Percentiles rank a stretch among this genome's conserved stretches.
phyloP scores from a whole-genome alignment of 2,113 vertebrate genomes.

The Zeus faber region DNA sequence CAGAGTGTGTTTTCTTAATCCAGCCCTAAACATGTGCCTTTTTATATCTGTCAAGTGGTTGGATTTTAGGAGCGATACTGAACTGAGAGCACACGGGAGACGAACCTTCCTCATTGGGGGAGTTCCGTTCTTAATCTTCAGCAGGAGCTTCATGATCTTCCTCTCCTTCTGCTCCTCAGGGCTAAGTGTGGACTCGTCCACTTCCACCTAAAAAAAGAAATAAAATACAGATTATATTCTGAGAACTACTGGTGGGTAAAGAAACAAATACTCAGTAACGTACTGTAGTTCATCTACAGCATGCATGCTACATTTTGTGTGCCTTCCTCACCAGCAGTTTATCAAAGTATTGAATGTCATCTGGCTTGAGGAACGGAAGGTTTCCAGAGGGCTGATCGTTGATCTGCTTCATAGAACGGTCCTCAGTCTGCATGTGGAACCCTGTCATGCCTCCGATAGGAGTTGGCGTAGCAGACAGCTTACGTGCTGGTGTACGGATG shows the following conservation, averaged over 20 bases:
- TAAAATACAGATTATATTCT: too few relatives aligned
- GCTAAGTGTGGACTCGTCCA: constrained; percentile 96
- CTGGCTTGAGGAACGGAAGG: constrained; percentile 96
- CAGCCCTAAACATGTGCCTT: too few relatives aligned
- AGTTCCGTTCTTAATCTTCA: constrained; percentile 98
- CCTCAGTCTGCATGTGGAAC: constrained; percentile 97
- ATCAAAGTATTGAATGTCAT: constrained; percentile 99
- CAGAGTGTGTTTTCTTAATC: too few relatives aligned
- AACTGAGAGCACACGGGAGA: background rate
- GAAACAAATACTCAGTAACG: too few relatives aligned
- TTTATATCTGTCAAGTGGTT: too few relatives aligned
- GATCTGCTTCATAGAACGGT: constrained; percentile 92
- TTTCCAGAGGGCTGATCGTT: constrained; percentile 98
- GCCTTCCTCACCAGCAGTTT: constrained; percentile 86
- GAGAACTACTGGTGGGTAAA: too few relatives aligned
- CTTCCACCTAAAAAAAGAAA: constrained; percentile 95
- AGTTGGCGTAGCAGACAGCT: constrained; percentile 94
- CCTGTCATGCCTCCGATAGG: constrained; percentile 97
- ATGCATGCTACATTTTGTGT: too few relatives aligned
- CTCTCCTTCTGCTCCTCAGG: constrained; percentile 98
- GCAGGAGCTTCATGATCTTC: constrained; percentile 98
- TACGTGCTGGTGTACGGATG: constrained; percentile 95
- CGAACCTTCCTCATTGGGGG: constrained; percentile 97
- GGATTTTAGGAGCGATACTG: too few relatives aligned
- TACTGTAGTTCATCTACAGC: too few relatives aligned